phyloP scores from a whole-genome alignment of 2,888 invertebrate species.

The Conistra vaccinii region DNA sequence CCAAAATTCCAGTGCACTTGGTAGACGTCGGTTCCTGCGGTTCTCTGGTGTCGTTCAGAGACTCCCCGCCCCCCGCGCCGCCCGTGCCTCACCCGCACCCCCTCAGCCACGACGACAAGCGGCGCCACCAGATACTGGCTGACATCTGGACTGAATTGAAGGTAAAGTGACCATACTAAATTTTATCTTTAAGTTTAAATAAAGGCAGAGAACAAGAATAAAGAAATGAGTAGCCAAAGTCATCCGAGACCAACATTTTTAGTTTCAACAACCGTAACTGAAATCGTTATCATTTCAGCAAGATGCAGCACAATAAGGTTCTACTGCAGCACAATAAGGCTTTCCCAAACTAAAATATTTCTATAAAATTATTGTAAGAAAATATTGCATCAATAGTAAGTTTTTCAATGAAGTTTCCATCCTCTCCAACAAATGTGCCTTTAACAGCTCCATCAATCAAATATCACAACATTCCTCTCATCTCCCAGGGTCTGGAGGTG shows the following conservation, averaged over 20 bases:
- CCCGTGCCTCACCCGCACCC: slow-evolving; percentile 87
- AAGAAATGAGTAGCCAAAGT: neutral
- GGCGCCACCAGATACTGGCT: slow-evolving; percentile 91
- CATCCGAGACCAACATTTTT: neutral
- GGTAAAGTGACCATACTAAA: slow-evolving; percentile 71
- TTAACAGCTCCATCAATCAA: neutral
- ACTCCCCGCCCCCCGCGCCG: slow-evolving; percentile 86
- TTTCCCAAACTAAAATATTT: neutral
- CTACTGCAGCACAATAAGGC: neutral
- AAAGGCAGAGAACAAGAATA: neutral
- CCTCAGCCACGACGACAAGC: slow-evolving; percentile 91
- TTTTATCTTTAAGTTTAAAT: neutral
- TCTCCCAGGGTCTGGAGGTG: slow-evolving; percentile 90
- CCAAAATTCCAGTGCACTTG: slow-evolving; percentile 81
- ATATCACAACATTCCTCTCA: neutral
- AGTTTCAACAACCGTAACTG: neutral
- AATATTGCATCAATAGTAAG: neutral
- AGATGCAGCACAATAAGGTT: too few species aligned
- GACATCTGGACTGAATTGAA: slow-evolving; percentile 92
- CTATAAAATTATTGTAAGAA: neutral
- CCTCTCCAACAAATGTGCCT: neutral
- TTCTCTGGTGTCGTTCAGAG: slow-evolving; percentile 88
- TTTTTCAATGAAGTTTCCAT: neutral
- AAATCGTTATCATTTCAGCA: neutral
- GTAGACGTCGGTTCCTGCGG: slow-evolving; percentile 88